These are phyloP conservation scores for Drosophila sechellia DNA, from an alignment of 1,140 invertebrate genomes.

Conservation along the genomic window DNA sequence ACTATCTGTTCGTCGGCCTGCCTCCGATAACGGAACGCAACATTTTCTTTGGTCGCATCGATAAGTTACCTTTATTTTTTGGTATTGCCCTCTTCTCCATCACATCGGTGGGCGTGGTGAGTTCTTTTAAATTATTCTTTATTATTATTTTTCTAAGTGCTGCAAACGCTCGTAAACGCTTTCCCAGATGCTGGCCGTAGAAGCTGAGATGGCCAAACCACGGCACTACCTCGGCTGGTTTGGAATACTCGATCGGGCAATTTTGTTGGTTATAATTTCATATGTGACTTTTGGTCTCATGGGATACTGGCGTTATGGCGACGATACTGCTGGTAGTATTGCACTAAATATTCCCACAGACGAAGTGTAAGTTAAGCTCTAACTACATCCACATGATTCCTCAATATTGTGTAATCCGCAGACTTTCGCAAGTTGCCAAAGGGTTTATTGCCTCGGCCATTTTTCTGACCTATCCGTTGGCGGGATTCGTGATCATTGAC, in stretches of 20 bases:
- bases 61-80: slow-evolving; percentile 26
- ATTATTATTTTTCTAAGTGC: no score
- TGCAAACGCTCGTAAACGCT: neutral
- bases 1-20: slow-evolving; percentile 35
- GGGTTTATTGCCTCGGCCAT: slow-evolving; percentile 21
- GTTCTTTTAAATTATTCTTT: neutral
- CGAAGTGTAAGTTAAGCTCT: slow-evolving; percentile 31
- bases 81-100: slow-evolving; percentile 46
- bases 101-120: slow-evolving; percentile 57
- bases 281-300: slow-evolving; percentile 32
- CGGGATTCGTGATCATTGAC: slow-evolving; percentile 49
- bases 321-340: slow-evolving; percentile 1
- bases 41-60: neutral
- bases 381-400: neutral
- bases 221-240: slow-evolving; percentile 33
- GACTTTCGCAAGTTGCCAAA: slow-evolving; percentile 34
- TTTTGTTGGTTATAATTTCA: slow-evolving; percentile 1
- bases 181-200: slow-evolving; percentile 50
- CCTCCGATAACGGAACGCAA: slow-evolving; percentile 19
- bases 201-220: slow-evolving; percentile 42
- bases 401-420: neutral
- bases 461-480: slow-evolving; percentile 45
- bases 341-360: slow-evolving; percentile 41
- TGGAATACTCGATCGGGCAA: slow-evolving; percentile 19
- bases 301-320: slow-evolving; percentile 53